Evolutionary conservation across 2,113 vertebrate species (phyloP).

Genomic region (Physeter macrocephalus): DNA sequence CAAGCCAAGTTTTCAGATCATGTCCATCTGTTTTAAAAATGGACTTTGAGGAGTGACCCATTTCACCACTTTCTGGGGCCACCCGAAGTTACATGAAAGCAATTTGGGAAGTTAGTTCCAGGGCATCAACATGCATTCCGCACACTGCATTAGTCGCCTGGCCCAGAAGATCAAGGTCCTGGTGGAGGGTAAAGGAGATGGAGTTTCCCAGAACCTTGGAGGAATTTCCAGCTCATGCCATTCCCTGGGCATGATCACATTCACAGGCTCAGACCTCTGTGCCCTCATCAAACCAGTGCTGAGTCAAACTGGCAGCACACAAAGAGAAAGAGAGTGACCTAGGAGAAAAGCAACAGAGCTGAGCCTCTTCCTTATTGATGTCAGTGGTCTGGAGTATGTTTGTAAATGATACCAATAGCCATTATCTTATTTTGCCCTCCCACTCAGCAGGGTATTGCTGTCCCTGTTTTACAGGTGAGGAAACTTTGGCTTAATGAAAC

Average conservation of each 20-base stretch:
- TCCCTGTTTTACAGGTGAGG: background rate
- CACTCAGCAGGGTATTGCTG: background rate
- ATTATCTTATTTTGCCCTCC: background rate
- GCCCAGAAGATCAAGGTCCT: background rate
- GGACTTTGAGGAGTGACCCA: background rate
- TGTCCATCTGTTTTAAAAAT: background rate
- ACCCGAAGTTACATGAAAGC: background rate
- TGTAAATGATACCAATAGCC: background rate
- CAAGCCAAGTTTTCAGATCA: background rate
- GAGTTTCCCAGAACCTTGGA: slow-evolving; percentile 27
- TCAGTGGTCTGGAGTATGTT: background rate
- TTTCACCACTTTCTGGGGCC: background rate
- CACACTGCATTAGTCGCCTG: background rate
- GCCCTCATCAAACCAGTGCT: background rate
- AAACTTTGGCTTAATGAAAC: background rate
- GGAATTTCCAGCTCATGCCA: background rate
- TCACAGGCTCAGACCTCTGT: background rate
- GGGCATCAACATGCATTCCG: background rate
- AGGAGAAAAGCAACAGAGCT: background rate
- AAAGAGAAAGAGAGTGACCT: background rate
- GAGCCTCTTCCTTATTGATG: background rate
- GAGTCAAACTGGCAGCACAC: background rate
- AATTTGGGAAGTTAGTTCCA: background rate
- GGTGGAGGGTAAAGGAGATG: background rate
- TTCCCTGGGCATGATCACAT: background rate